Percentiles rank a stretch among this genome's conserved stretches.
Evolutionary conservation across 2,888 invertebrate species (phyloP).

Genomic region (Tachina lurida): DNA sequence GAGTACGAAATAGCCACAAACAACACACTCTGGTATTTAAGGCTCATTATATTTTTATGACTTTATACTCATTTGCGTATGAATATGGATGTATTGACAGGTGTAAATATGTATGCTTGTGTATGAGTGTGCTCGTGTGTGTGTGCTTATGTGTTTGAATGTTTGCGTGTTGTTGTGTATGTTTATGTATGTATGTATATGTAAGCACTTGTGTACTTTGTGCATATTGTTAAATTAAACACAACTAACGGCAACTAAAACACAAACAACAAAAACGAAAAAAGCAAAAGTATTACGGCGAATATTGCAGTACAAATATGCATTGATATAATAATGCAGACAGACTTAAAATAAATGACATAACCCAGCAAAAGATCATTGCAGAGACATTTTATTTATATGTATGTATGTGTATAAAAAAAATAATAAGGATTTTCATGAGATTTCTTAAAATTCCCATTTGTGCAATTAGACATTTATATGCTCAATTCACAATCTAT

Average conservation of each 20-base stretch:
- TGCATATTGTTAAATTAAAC: slow-evolving; percentile 64
- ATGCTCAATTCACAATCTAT: too few relatives aligned
- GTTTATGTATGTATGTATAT: background rate
- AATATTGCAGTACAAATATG: slow-evolving; percentile 45
- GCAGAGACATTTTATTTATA: background rate
- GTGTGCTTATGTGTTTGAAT: background rate
- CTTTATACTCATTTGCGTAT: slow-evolving; percentile 34
- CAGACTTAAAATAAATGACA: slow-evolving; percentile 31
- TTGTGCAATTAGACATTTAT: too few relatives aligned
- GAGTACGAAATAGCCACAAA: slow-evolving; percentile 53
- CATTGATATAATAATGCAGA: slow-evolving; percentile 44
- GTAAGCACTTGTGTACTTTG: slow-evolving; percentile 9
- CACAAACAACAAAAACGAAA: background rate
- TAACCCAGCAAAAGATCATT: slow-evolving; percentile 17
- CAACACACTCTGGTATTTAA: slow-evolving; percentile 63
- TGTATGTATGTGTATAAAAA: too few relatives aligned
- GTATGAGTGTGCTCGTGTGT: background rate
- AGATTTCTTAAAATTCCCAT: too few relatives aligned
- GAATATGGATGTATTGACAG: slow-evolving; percentile 8
- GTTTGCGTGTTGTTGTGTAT: background rate
- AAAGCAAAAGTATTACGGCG: slow-evolving; percentile 6
- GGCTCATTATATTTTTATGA: slow-evolving; percentile 69
- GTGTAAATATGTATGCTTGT: background rate
- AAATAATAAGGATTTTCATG: too few relatives aligned
- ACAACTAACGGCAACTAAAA: slow-evolving; percentile 24